Evolutionary conservation across 2,888 invertebrate species (phyloP), one percentile per base, ranked within the genome.

Genomic region (Pristionchus maxplancki): DNA sequence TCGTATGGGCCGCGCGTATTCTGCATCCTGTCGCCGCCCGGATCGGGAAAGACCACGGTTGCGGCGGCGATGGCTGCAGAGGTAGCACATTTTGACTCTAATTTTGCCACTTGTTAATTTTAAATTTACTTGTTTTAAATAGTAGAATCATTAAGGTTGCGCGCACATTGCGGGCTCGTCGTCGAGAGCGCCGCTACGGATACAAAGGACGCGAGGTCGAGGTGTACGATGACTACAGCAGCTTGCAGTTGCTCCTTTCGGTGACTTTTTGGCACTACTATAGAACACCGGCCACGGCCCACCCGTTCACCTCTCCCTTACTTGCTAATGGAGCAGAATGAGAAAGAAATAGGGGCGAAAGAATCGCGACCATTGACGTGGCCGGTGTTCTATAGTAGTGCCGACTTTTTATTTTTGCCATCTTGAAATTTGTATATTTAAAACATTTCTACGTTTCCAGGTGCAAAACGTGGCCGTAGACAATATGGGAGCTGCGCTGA

Each of bases 401-500:
- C 44, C 44, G 6, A 44, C 6, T 44, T 44, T 44, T 44, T 44
- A 44, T 44, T 44, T 44, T 6, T 44, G 11, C 6, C 11, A 44
- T 44, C 11, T 44, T 44, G 44, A 44, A 44, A 44, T 44, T 44
- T 44, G 6, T 44, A 44, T 9, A 44, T 9, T 44, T 44, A 44
- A 44, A 44, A 9, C 6, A 44, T 44, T 44, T 6, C 11, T 44
- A 11, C n/a, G n/a, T n/a, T 13, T 67, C 31, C 15, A 67, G 64
- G 64, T 58, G 5, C 58, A 58, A n/a, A 58, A 58, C 58, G 67
- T 78, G 78, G 78, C 78, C 24, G 78, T 78, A 5, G 78, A 78
- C 78, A 78, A 78, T 13, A 78, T 78, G 44, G 78, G 78, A 44
- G 78, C 44, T 4, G 78, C 44, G 44, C 78, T 78, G 34, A 78